These are phyloP conservation scores for Centruroides vittatus DNA, from an alignment of 1,140 invertebrate species.

Conservation along the genomic window DNA sequence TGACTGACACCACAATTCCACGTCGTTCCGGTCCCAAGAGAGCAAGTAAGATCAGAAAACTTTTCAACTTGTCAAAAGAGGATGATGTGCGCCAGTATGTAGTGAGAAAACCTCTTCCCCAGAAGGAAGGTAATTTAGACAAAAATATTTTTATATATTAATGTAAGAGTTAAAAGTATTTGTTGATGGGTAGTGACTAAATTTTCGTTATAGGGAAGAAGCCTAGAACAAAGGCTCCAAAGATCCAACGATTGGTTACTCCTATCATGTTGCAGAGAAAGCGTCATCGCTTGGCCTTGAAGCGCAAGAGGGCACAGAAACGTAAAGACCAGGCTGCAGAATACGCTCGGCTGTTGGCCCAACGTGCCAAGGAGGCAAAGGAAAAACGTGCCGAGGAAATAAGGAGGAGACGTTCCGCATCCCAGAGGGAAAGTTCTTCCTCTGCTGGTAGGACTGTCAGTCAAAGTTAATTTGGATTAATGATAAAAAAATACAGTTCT, in stretches of 20 bases:
- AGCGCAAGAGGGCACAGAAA: slow-evolving; percentile 72
- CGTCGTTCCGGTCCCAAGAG: slow-evolving; percentile 94
- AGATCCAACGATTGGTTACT: slow-evolving; percentile 96
- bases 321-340: slow-evolving; percentile 81
- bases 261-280: slow-evolving; percentile 86
- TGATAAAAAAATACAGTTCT: too few relatives aligned
- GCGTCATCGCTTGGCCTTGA: slow-evolving; percentile 78
- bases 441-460: slow-evolving; percentile 20
- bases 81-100: slow-evolving; percentile 97
- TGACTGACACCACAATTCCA: slow-evolving; percentile 90
- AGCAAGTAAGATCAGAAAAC: slow-evolving; percentile 92
- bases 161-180: too few relatives aligned
- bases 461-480: slow-evolving; percentile 4
- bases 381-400: slow-evolving; percentile 59
- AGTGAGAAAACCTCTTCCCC: slow-evolving; percentile 73
- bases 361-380: slow-evolving; percentile 95
- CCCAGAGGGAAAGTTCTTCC: slow-evolving; percentile 57
- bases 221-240: slow-evolving; percentile 74
- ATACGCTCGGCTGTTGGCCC: slow-evolving; percentile 88
- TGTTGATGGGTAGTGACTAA: too few relatives aligned
- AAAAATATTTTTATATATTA: too few relatives aligned
- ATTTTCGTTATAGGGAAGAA: slow-evolving; percentile 33
- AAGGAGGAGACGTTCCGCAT: slow-evolving; percentile 57
- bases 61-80: slow-evolving; percentile 93
- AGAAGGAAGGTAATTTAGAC: slow-evolving; percentile 48